Conservation (phyloP, 1,140 invertebrate species). For the Coenobita brevimanus region DNA sequence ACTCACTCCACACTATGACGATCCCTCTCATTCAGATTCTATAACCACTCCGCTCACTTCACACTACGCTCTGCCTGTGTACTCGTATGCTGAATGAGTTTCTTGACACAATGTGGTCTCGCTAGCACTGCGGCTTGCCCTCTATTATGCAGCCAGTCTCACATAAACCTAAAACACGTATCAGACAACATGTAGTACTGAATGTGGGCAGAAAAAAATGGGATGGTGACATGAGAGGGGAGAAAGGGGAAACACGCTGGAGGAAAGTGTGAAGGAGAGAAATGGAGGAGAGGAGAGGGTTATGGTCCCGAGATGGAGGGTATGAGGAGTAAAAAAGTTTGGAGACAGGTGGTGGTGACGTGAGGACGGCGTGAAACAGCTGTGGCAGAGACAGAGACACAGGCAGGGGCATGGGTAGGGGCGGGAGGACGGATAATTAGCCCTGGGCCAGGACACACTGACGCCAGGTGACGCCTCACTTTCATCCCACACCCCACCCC, state of each 20-base stretch:
- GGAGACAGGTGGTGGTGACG: not conserved
- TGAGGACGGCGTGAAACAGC: not conserved
- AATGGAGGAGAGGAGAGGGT: not conserved
- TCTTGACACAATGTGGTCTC: no score
- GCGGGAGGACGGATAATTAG: not conserved
- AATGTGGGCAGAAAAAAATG: not conserved
- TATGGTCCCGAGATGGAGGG: not conserved
- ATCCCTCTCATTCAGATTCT: no score
- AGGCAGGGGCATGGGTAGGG: not conserved
- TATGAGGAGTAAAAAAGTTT: not conserved
- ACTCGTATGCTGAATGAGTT: no score
- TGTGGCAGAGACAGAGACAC: not conserved
- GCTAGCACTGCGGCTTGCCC: no score
- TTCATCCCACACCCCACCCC: no score
- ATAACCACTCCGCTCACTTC: no score
- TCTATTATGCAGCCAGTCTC: no score
- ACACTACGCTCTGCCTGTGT: no score
- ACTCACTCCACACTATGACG: no score
- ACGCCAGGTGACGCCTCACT: not conserved
- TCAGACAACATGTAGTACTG: not conserved
- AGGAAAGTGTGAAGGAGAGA: not conserved
- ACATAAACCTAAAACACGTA: no score
- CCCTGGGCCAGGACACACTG: not conserved
- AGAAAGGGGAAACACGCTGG: not conserved
- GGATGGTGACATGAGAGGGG: not conserved